These are phyloP conservation scores for Amazona vittata DNA, from an alignment of 2,113 vertebrate species.

Conservation along the genomic window DNA sequence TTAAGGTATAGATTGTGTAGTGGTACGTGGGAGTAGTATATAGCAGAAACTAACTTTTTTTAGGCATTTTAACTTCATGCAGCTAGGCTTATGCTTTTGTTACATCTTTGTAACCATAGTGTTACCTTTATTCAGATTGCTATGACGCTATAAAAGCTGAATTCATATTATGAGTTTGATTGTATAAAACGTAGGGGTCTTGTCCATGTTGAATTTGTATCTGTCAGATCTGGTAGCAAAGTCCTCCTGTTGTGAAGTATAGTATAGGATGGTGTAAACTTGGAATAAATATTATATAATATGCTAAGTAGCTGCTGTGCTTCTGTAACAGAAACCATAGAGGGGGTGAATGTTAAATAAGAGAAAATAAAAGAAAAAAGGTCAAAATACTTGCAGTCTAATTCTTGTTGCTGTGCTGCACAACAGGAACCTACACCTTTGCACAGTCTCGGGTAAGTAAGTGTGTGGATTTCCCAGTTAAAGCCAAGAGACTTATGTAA, in stretches of 20 bases:
- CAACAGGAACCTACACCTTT: neutral
- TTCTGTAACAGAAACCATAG: neutral
- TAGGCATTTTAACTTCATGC: neutral
- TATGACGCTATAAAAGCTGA: neutral
- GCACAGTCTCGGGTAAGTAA: neutral
- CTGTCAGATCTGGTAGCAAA: neutral
- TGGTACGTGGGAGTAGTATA: rapidly evolving
- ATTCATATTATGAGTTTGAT: neutral
- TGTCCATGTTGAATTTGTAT: neutral
- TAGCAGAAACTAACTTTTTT: neutral
- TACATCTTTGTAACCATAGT: neutral
- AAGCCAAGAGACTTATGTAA: neutral
- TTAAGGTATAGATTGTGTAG: neutral
- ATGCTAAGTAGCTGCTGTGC: neutral
- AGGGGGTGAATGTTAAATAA: neutral
- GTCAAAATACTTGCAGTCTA: neutral
- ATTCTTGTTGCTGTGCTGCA: neutral
- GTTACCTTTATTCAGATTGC: neutral
- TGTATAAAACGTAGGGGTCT: neutral
- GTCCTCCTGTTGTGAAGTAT: neutral
- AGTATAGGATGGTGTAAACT: neutral
- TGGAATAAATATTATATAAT: neutral
- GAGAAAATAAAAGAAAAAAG: neutral
- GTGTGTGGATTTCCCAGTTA: neutral
- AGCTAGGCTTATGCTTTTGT: neutral